A percentile compares a stretch with the other conserved stretches of the same genome.
Evolutionary conservation across 2,888 invertebrate genomes (phyloP).

Genomic region (Xanthorhoe designata): DNA sequence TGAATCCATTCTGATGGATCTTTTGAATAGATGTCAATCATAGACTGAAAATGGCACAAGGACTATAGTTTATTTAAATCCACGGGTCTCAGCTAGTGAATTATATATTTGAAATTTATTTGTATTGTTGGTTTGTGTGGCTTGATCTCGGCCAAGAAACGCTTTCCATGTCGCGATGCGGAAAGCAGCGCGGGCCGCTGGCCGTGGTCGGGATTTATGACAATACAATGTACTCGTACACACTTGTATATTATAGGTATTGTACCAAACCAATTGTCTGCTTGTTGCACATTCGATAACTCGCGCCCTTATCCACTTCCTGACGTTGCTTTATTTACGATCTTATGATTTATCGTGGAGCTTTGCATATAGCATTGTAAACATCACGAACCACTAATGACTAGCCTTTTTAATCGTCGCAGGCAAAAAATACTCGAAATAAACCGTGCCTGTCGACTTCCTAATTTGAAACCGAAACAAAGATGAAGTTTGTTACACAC

Average conservation of each 20-base stretch:
- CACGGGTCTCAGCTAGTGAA: slow-evolving; percentile 47
- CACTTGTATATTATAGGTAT: slow-evolving; percentile 36
- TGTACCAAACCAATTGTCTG: slow-evolving; percentile 41
- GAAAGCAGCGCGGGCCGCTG: slow-evolving; percentile 54
- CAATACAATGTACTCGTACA: slow-evolving; percentile 27
- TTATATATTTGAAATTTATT: slow-evolving; percentile 57
- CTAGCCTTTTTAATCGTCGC: slow-evolving; percentile 38
- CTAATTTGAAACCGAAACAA: slow-evolving; percentile 57
- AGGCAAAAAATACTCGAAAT: slow-evolving; percentile 47
- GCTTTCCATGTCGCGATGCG: slow-evolving; percentile 76
- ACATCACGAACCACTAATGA: slow-evolving; percentile 54
- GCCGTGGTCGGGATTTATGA: slow-evolving; percentile 63
- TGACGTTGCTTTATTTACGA: slow-evolving; percentile 42
- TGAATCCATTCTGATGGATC: no score
- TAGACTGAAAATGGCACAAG: no score
- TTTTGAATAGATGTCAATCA: no score
- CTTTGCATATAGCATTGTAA: slow-evolving; percentile 42
- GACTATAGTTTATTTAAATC: not conserved
- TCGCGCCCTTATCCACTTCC: slow-evolving; percentile 44
- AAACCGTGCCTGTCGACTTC: slow-evolving; percentile 51
- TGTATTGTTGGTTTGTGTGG: slow-evolving; percentile 49
- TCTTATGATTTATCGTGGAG: slow-evolving; percentile 36
- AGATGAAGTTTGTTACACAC: slow-evolving; percentile 60
- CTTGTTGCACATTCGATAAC: slow-evolving; percentile 44
- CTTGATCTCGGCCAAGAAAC: slow-evolving; percentile 69